Conservation (phyloP, 30 jellyfish, hydroid and myxozoan genomes). For the Catostylus mosaicus region DNA sequence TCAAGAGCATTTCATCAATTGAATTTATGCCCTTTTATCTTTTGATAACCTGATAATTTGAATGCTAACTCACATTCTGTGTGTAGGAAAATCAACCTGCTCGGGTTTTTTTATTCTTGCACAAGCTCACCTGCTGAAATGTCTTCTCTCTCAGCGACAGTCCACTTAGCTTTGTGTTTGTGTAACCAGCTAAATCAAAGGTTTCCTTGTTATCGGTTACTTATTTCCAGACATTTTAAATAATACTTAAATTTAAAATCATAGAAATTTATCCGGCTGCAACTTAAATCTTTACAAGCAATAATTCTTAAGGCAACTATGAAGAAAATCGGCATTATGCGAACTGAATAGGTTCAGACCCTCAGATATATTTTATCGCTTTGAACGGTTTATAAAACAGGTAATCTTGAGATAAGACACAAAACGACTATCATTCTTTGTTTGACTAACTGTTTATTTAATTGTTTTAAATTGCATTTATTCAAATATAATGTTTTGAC, state of each 20-base stretch:
- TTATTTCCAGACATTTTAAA: constrained; percentile 2
- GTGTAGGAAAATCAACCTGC: constrained; percentile 10
- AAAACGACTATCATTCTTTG: background rate
- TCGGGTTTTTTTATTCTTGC: constrained; percentile 15
- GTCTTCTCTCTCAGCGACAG: constrained; percentile 34
- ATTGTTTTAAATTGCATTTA: constrained; percentile 3
- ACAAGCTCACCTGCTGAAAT: constrained; percentile 48
- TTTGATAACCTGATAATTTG: background rate
- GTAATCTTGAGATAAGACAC: constrained; percentile 9
- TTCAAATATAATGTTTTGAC: background rate
- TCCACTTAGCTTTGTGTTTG: constrained; percentile 19
- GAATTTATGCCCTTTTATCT: background rate
- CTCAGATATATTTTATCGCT: background rate
- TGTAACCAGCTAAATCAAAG: constrained; percentile 1
- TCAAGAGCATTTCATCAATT: background rate
- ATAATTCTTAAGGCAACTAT: background rate
- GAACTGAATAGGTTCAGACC: background rate
- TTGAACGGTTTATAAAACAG: background rate
- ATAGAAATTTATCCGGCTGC: background rate
- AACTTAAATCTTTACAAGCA: background rate
- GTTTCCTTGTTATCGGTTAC: background rate
- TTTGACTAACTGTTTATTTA: background rate
- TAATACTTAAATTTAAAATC: background rate
- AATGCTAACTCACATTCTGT: background rate
- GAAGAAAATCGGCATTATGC: background rate